These are phyloP conservation scores for Gymnobelideus leadbeateri DNA, from an alignment of 2,113 vertebrate species.

Conservation along the genomic window DNA sequence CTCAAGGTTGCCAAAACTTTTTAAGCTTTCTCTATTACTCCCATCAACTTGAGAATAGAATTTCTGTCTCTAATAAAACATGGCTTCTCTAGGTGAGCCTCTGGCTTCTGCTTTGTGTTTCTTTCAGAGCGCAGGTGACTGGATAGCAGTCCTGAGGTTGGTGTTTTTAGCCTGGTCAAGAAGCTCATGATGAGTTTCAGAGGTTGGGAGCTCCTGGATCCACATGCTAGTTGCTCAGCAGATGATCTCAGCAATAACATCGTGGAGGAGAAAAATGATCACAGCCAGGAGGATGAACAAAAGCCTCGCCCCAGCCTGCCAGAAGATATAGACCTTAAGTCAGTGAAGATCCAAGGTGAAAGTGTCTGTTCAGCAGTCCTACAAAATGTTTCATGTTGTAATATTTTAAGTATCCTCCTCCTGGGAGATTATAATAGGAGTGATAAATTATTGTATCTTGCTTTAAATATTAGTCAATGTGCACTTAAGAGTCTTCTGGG, in stretches of 20 bases:
- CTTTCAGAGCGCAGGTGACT: neutral
- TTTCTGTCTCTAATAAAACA: neutral
- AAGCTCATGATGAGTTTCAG: neutral
- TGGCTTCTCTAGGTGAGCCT: neutral
- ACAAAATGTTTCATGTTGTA: neutral
- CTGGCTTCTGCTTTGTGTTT: neutral
- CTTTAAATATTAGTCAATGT: neutral
- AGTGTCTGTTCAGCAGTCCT: neutral
- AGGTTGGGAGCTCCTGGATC: neutral
- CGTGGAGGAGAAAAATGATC: neutral
- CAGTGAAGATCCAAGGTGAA: neutral
- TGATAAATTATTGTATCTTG: neutral
- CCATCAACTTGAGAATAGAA: neutral
- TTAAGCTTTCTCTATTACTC: neutral
- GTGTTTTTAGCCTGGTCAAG: neutral
- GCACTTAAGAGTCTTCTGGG: neutral
- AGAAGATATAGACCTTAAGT: neutral
- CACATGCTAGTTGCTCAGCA: neutral
- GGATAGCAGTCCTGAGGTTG: neutral
- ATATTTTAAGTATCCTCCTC: neutral
- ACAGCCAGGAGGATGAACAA: neutral
- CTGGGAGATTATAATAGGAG: neutral
- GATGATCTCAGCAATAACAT: neutral
- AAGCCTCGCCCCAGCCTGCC: neutral
- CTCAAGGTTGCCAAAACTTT: neutral